Evolutionary conservation across 1,140 invertebrate genomes (phyloP).

Genomic region (Cotesia chilonis): DNA sequence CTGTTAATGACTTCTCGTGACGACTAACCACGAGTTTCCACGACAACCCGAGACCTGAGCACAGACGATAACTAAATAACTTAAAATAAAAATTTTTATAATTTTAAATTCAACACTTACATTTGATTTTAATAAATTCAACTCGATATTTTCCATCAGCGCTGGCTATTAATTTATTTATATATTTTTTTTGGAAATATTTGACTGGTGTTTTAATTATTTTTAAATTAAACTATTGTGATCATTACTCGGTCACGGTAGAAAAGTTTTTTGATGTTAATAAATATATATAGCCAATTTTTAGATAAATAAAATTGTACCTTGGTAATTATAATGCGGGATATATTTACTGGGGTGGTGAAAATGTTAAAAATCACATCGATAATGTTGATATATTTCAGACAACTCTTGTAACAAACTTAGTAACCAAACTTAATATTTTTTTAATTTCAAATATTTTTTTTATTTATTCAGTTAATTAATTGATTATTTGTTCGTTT

Average conservation of each 20-base stretch:
- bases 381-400: neutral
- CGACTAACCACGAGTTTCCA: constrained; percentile 7
- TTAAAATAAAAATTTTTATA: constrained; percentile 1
- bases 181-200: neutral
- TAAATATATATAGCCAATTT: neutral
- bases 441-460: neutral
- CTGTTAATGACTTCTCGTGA: neutral
- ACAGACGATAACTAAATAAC: neutral
- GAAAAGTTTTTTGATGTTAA: neutral
- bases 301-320: constrained; percentile 10
- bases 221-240: neutral
- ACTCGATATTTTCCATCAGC: neutral
- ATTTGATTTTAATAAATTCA: neutral
- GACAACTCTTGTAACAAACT: neutral
- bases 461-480: neutral
- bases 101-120: neutral
- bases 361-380: neutral
- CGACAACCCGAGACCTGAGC: constrained; percentile 22
- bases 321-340: neutral
- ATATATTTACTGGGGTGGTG: no score
- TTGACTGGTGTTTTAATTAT: no score
- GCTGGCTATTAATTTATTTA: neutral
- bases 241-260: neutral
- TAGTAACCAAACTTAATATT: neutral
- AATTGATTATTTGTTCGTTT: neutral